Conservation (phyloP, 1,140 invertebrate species). For the Zophobas morio region DNA sequence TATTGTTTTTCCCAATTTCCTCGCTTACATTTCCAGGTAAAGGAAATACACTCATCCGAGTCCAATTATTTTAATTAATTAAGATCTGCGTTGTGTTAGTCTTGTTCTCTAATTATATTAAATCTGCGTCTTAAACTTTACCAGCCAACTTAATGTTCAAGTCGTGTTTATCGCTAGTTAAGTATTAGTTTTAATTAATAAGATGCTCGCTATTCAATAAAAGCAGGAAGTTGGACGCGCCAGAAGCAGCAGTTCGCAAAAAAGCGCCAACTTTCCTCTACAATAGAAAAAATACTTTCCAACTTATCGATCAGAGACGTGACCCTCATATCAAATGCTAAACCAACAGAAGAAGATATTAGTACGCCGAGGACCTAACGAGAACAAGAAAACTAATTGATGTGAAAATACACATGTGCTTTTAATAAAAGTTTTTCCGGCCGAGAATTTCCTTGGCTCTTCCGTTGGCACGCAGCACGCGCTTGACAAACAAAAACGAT, state of each 20-base stretch:
- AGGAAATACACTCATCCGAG: neutral
- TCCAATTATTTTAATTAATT: slow-evolving; percentile 35
- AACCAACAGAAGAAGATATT: slow-evolving; percentile 10
- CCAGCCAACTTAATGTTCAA: slow-evolving; percentile 17
- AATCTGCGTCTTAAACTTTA: slow-evolving; percentile 22
- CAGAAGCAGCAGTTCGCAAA: neutral
- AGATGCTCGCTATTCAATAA: slow-evolving; percentile 12
- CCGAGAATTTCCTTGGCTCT: too few species aligned
- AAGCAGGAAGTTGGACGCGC: neutral
- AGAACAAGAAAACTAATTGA: slow-evolving; percentile 31
- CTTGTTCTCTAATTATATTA: slow-evolving; percentile 22
- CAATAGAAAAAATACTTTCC: neutral
- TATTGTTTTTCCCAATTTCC: too few species aligned
- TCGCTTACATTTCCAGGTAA: neutral
- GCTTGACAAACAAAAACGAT: too few species aligned
- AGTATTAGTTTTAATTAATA: slow-evolving; percentile 30
- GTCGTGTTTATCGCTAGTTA: slow-evolving; percentile 22
- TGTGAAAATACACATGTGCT: neutral
- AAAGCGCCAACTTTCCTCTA: slow-evolving; percentile 8
- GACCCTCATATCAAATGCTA: slow-evolving; percentile 30
- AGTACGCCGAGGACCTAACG: slow-evolving; percentile 5
- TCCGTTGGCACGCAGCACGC: too few species aligned
- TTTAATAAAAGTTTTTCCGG: too few species aligned
- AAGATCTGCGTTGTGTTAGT: slow-evolving; percentile 17
- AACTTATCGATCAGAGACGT: slow-evolving; percentile 23